Conservation (phyloP, 1,140 invertebrate species). For the Eriosoma lanigerum region DNA sequence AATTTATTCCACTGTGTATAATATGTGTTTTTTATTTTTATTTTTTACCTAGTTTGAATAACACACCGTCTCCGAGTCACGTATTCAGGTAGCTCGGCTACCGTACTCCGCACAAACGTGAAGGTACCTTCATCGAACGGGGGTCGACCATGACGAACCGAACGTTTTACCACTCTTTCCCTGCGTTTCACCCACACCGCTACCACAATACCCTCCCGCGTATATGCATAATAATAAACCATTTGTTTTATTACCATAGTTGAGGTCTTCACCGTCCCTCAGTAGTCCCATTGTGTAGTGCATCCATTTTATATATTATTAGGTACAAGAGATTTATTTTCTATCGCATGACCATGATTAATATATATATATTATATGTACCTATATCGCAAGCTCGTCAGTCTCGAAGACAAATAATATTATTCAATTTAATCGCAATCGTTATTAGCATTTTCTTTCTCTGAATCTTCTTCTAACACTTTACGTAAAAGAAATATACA, state of each 20-base stretch:
- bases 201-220: background rate
- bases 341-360: conserved; percentile 1
- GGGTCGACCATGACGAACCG: conserved; percentile 47
- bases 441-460: too few species aligned
- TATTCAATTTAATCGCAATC: background rate
- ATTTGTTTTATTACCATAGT: conserved; percentile 20
- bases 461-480: too few species aligned
- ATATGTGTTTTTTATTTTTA: conserved; percentile 36
- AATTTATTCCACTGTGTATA: conserved; percentile 27
- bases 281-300: background rate
- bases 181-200: background rate
- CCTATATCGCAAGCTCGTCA: too few species aligned
- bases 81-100: conserved; percentile 43
- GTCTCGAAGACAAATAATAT: too few species aligned
- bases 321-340: background rate
- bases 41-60: conserved; percentile 20
- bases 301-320: background rate
- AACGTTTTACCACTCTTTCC: background rate
- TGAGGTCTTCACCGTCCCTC: conserved; percentile 8
- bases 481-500: too few species aligned
- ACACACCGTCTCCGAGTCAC: conserved; percentile 36
- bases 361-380: background rate
- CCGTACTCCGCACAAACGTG: conserved; percentile 45
- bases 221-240: conserved; percentile 4
- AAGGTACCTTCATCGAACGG: background rate